Percentiles rank a stretch among this genome's conserved stretches.
These are phyloP conservation scores for cattle (Bos taurus) DNA, from an alignment of 2,113 vertebrate species.

Conservation along the genomic window DNA sequence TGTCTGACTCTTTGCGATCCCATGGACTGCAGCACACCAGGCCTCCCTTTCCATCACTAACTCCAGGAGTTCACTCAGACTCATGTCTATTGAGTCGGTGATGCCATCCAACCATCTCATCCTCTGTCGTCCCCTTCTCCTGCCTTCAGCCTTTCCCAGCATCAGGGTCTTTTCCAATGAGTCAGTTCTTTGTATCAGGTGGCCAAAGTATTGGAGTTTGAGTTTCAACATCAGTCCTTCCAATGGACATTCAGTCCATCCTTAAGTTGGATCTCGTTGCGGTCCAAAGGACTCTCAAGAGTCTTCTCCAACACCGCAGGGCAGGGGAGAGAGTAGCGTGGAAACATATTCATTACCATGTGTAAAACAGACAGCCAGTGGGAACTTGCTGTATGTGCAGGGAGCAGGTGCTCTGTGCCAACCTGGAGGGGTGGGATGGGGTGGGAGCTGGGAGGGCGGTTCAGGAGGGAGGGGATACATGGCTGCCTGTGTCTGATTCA, in stretches of 20 bases:
- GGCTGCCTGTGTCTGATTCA: not conserved
- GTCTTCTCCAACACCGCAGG: not conserved
- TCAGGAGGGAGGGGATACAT: not conserved
- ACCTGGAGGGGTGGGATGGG: not conserved
- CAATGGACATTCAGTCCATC: not conserved
- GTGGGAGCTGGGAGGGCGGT: not conserved
- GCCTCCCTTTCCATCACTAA: not conserved
- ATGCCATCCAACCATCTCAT: not conserved
- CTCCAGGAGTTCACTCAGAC: not conserved
- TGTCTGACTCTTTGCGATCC: not conserved
- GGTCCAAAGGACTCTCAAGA: not conserved
- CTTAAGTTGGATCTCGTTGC: not conserved
- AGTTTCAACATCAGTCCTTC: not conserved
- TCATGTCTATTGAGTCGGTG: not conserved
- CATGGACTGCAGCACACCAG: not conserved
- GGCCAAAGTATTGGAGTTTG: not conserved
- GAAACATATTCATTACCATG: not conserved
- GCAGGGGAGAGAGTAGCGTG: not conserved
- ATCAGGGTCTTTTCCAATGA: not conserved
- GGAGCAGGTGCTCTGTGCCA: not conserved
- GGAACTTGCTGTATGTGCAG: not conserved
- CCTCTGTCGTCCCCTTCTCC: not conserved
- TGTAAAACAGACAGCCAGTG: not conserved
- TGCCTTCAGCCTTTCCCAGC: not conserved
- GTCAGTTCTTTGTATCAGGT: not conserved